Conservation (phyloP, 2,888 invertebrate genomes). For the Metallyticus violacea region DNA sequence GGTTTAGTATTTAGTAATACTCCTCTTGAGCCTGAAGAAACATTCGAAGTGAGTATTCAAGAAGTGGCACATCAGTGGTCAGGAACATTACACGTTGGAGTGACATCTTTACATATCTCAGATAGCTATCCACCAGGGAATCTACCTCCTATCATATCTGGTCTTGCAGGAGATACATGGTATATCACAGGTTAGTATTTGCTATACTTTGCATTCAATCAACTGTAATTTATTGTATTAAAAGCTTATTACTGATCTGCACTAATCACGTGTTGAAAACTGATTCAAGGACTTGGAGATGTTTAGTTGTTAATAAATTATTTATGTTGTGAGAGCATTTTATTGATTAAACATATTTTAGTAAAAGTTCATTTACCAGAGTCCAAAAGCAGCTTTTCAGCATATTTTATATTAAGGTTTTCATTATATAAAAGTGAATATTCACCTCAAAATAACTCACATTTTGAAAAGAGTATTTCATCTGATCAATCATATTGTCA, state of each 20-base stretch:
- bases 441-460: too few relatives aligned
- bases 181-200: slow-evolving; percentile 59
- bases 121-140: slow-evolving; percentile 59
- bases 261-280: background rate
- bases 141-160: slow-evolving; percentile 61
- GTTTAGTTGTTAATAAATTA: too few relatives aligned
- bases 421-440: too few relatives aligned
- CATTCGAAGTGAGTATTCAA: slow-evolving; percentile 65
- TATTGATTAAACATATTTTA: too few relatives aligned
- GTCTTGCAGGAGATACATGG: slow-evolving; percentile 67
- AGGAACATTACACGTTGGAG: slow-evolving; percentile 75
- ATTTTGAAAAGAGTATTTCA: too few relatives aligned
- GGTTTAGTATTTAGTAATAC: slow-evolving; percentile 70
- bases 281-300: too few relatives aligned
- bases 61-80: slow-evolving; percentile 62
- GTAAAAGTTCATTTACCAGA: too few relatives aligned
- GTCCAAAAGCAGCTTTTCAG: too few relatives aligned
- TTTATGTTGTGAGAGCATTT: too few relatives aligned
- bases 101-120: slow-evolving; percentile 58
- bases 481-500: too few relatives aligned
- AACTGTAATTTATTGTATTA: too few relatives aligned
- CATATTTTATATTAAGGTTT: too few relatives aligned
- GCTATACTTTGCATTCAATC: background rate
- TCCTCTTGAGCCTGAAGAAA: slow-evolving; percentile 68
- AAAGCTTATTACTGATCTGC: background rate